phyloP scores from a whole-genome alignment of 2,797 vertebrate species.

The Enteromius mattozi region DNA sequence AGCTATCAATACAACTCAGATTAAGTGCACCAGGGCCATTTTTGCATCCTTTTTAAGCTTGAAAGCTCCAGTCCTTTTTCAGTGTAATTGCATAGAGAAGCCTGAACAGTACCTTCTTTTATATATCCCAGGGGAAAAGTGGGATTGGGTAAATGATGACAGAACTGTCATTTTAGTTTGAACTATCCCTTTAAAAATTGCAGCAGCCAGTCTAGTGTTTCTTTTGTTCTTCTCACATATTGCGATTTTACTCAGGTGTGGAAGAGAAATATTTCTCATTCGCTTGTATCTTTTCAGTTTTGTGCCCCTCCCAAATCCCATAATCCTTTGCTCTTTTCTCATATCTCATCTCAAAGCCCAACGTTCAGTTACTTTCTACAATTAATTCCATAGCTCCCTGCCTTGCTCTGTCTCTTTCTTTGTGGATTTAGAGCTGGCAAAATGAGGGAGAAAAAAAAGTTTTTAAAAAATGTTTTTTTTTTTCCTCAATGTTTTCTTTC shows the following conservation, averaged over 20 bases:
- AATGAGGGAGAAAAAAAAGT: slow-evolving; percentile 66
- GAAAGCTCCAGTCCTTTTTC: not conserved
- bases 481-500: slow-evolving; percentile 57
- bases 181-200: slow-evolving; percentile 1
- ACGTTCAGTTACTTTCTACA: slow-evolving; percentile 62
- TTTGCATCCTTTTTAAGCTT: not conserved
- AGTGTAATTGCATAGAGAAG: not conserved
- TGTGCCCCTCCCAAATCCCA: slow-evolving; percentile 55
- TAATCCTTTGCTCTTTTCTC: slow-evolving; percentile 64
- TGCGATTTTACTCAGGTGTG: not conserved
- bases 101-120: not conserved
- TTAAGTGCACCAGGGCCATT: not conserved
- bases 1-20: not conserved
- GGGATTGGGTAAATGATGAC: not conserved
- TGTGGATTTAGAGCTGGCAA: slow-evolving; percentile 64
- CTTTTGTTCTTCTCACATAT: slow-evolving; percentile 3
- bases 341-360: slow-evolving; percentile 59
- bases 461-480: slow-evolving; percentile 50
- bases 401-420: slow-evolving; percentile 45
- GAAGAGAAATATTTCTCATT: not conserved
- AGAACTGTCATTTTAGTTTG: not conserved
- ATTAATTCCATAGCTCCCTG: slow-evolving; percentile 65
- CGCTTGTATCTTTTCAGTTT: slow-evolving; percentile 37
- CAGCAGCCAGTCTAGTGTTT: not conserved
- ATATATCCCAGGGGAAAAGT: not conserved